Evolutionary conservation across 2,797 vertebrate species (phyloP).

Genomic region (Aratinga solstitialis): DNA sequence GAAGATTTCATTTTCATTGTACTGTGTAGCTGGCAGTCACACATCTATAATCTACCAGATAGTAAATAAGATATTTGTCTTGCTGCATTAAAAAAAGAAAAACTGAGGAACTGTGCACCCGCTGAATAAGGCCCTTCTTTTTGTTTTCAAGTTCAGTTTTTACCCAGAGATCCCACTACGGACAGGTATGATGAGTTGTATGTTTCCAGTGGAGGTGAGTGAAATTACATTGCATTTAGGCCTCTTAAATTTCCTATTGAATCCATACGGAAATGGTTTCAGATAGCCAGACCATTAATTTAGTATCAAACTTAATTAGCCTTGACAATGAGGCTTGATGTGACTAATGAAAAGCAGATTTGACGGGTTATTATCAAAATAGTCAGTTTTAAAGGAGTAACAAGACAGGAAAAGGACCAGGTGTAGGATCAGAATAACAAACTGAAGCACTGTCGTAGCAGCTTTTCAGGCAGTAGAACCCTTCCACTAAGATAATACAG

Average conservation of each 20-base stretch:
- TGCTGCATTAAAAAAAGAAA: background rate
- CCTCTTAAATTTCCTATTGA: too few relatives aligned
- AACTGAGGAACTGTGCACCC: background rate
- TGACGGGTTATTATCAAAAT: background rate
- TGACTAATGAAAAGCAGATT: background rate
- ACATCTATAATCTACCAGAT: constrained; percentile 10
- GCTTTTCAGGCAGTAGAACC: background rate
- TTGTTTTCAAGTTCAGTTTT: background rate
- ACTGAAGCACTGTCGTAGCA: background rate
- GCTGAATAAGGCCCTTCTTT: background rate
- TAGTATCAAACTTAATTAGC: background rate
- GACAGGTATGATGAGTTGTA: background rate
- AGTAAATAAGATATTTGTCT: constrained; percentile 38
- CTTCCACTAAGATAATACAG: background rate
- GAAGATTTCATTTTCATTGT: constrained; percentile 51
- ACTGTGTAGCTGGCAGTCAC: background rate
- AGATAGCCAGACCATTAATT: background rate
- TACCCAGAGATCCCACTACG: background rate
- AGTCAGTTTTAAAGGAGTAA: background rate
- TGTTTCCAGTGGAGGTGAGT: background rate
- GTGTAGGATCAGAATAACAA: background rate
- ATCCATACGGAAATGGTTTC: background rate
- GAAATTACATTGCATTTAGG: background rate
- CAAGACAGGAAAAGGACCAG: background rate
- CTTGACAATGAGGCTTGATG: background rate